Evolutionary conservation across 2,797 vertebrate species (phyloP).

Genomic region (Hyperoplus immaculatus): DNA sequence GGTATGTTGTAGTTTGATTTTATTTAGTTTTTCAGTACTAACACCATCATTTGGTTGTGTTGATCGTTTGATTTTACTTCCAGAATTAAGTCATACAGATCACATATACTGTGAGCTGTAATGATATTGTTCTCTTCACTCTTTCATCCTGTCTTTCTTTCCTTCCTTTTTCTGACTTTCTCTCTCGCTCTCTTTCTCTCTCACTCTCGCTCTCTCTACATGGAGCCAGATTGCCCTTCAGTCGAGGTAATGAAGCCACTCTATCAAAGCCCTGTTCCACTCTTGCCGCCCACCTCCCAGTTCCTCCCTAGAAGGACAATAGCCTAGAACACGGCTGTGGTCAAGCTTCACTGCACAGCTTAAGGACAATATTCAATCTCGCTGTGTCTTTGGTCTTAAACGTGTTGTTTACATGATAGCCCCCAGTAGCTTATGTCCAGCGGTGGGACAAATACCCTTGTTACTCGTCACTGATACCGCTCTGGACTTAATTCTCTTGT

Average conservation of each 20-base stretch:
- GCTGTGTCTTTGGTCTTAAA: slow-evolving; percentile 39
- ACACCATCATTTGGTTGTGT: slow-evolving; percentile 8
- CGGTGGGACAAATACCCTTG: slow-evolving; percentile 19
- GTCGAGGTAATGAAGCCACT: slow-evolving; percentile 84
- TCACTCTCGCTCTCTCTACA: slow-evolving; percentile 22
- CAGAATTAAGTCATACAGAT: slow-evolving; percentile 6
- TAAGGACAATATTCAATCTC: slow-evolving; percentile 54
- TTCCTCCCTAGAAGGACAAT: slow-evolving; percentile 58
- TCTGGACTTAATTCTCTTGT: slow-evolving; percentile 25
- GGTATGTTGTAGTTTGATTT: no score
- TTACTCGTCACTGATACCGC: slow-evolving; percentile 11
- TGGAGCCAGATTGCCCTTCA: slow-evolving; percentile 83
- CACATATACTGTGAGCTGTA: neutral
- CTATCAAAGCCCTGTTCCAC: slow-evolving; percentile 77
- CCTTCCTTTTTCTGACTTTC: neutral
- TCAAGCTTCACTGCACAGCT: slow-evolving; percentile 54
- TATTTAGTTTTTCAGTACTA: no score
- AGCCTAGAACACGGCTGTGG: slow-evolving; percentile 27
- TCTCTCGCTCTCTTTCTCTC: fast-evolving
- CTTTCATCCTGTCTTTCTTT: slow-evolving; percentile 10
- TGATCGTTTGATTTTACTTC: slow-evolving; percentile 31
- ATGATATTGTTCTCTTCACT: neutral
- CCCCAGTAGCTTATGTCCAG: slow-evolving; percentile 26
- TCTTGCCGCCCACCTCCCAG: slow-evolving; percentile 49
- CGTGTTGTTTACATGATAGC: slow-evolving; percentile 32